Evolutionary conservation across 2,888 invertebrate genomes (phyloP).

Genomic region (Perithous albicinctus): DNA sequence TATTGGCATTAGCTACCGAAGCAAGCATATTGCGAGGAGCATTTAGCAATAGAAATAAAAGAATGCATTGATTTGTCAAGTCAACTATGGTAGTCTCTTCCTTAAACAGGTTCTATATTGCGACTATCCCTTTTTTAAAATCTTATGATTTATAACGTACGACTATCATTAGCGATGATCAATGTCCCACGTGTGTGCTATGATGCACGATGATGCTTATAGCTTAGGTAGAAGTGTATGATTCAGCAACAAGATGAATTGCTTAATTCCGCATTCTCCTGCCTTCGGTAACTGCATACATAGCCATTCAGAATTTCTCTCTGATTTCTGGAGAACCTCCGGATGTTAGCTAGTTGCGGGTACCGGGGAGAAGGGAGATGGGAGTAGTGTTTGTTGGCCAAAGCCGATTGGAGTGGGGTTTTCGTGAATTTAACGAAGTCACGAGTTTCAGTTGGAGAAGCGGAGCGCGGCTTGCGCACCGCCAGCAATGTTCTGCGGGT

Average conservation of each 20-base stretch:
- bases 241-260: constrained; percentile 51
- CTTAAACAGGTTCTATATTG: background rate
- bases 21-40: too few species aligned
- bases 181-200: background rate
- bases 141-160: background rate
- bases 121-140: background rate
- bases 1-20: too few species aligned
- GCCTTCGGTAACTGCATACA: constrained; percentile 20
- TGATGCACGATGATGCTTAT: background rate
- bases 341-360: constrained; percentile 33
- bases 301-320: constrained; percentile 37
- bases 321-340: constrained; percentile 49
- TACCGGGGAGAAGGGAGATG: background rate
- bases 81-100: too few species aligned
- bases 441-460: constrained; percentile 20
- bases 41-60: too few species aligned
- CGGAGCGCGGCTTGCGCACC: constrained; percentile 12
- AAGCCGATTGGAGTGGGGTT: constrained; percentile 10
- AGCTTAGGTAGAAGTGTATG: background rate
- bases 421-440: constrained; percentile 60
- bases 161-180: constrained; percentile 15
- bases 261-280: constrained; percentile 51
- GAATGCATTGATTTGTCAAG: too few species aligned
- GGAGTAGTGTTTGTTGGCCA: background rate
- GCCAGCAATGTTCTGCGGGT: constrained; percentile 39